Percentiles rank a stretch among this genome's conserved stretches.
These are phyloP conservation scores for Halictus rubicundus DNA, from an alignment of 1,140 invertebrate species.

Conservation along the genomic window DNA sequence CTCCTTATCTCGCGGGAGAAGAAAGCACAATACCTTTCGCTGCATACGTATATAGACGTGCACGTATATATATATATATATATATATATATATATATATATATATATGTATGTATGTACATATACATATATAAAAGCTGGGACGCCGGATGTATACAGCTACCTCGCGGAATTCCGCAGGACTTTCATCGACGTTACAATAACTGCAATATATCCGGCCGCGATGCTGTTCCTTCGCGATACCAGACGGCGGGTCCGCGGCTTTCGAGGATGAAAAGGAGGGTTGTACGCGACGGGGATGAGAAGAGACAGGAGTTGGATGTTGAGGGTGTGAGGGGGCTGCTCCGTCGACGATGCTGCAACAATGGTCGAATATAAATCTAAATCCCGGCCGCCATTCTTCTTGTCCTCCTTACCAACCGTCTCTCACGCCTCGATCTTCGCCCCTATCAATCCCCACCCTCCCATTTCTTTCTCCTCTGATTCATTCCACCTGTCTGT, in stretches of 20 bases:
- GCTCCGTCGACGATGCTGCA: slow-evolving; percentile 48
- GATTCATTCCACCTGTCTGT: slow-evolving; percentile 42
- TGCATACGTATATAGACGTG: neutral
- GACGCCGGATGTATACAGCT: slow-evolving; percentile 30
- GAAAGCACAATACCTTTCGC: slow-evolving; percentile 43
- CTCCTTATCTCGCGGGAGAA: slow-evolving; percentile 55
- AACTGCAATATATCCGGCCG: slow-evolving; percentile 69
- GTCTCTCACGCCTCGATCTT: slow-evolving; percentile 43
- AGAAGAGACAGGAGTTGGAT: slow-evolving; percentile 53
- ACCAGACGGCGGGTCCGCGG: slow-evolving; percentile 46
- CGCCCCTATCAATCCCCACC: slow-evolving; percentile 36
- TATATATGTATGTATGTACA: no score
- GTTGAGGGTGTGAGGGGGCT: slow-evolving; percentile 45
- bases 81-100: no score
- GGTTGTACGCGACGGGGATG: slow-evolving; percentile 30
- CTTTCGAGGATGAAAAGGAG: slow-evolving; percentile 36
- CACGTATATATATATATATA: neutral
- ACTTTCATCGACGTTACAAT: slow-evolving; percentile 75
- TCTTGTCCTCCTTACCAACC: slow-evolving; percentile 36
- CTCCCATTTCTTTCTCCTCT: slow-evolving; percentile 28
- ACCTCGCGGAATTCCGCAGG: slow-evolving; percentile 62
- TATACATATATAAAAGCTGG: no score
- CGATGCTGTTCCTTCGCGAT: slow-evolving; percentile 61
- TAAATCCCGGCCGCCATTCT: slow-evolving; percentile 66
- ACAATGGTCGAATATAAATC: slow-evolving; percentile 70